Percentiles rank a stretch among this genome's conserved stretches.
Evolutionary conservation across 37 sponge, comb jelly and placozoan species (phyloP).

Genomic region (Hexactinellida sp.): DNA sequence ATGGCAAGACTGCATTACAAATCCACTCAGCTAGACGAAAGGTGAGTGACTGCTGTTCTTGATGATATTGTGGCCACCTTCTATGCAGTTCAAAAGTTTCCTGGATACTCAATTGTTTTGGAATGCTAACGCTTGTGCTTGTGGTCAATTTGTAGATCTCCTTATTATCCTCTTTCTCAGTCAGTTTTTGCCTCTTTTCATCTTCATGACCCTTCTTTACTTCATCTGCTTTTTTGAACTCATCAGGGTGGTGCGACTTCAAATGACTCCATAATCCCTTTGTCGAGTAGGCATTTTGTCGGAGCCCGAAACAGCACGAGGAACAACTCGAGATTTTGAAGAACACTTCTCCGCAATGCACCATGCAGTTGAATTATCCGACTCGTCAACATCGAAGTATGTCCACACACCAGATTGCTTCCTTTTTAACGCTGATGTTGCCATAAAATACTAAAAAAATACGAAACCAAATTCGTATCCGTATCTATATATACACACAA

Average conservation of each 20-base stretch:
- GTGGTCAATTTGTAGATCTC: background rate
- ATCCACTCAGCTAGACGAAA: background rate
- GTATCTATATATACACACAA: background rate
- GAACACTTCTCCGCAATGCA: background rate
- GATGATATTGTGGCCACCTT: background rate
- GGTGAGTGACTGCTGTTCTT: background rate
- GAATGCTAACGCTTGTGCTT: background rate
- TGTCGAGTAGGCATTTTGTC: background rate
- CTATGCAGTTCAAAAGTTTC: background rate
- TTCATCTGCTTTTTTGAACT: background rate
- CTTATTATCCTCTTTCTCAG: background rate
- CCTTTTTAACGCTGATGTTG: background rate
- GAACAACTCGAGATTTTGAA: background rate
- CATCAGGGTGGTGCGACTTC: background rate
- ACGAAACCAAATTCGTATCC: background rate
- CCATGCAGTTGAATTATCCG: background rate
- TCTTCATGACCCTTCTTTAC: background rate
- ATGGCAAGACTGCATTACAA: background rate
- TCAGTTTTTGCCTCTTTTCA: background rate
- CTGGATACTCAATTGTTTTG: background rate
- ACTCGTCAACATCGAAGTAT: background rate
- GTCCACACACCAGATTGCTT: background rate
- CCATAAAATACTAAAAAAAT: background rate
- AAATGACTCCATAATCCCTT: background rate
- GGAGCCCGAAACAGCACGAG: background rate